These are phyloP conservation scores for Drosophila nikananu DNA, from an alignment of 1,140 invertebrate species.

Conservation along the genomic window DNA sequence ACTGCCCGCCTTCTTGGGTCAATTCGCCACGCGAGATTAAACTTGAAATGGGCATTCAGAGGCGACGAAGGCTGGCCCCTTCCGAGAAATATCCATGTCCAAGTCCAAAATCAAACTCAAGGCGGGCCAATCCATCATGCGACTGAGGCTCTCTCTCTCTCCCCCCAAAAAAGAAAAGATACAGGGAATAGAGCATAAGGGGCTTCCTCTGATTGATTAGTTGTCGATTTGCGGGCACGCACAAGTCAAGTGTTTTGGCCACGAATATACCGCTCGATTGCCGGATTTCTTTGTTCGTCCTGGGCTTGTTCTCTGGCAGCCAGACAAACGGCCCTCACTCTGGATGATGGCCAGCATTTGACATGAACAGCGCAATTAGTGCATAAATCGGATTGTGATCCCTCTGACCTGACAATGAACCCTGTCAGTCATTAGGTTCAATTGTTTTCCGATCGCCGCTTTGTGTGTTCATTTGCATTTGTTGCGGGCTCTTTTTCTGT, in stretches of 20 bases:
- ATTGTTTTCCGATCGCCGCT: constrained; percentile 46
- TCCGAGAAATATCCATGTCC: neutral
- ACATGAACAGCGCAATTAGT: constrained; percentile 67
- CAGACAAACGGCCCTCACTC: constrained; percentile 28
- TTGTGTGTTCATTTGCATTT: constrained; percentile 28
- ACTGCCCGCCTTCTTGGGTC: constrained; percentile 10
- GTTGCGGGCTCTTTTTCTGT: constrained; percentile 6
- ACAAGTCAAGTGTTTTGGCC: constrained; percentile 61
- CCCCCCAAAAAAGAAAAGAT: neutral
- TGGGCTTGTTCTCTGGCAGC: constrained; percentile 32
- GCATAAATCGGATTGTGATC: constrained; percentile 52
- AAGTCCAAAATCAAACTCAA: constrained; percentile 30
- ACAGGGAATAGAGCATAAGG: constrained; percentile 6
- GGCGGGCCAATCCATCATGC: constrained; percentile 43
- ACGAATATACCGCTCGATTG: constrained; percentile 38
- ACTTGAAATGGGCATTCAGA: constrained; percentile 44
- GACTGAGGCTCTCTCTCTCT: constrained; percentile 4
- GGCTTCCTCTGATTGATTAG: constrained; percentile 65
- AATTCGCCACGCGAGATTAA: constrained; percentile 54
- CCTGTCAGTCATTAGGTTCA: constrained; percentile 54
- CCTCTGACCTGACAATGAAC: constrained; percentile 40
- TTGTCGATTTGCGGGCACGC: constrained; percentile 56
- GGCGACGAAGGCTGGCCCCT: constrained; percentile 5
- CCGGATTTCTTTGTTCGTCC: constrained; percentile 42
- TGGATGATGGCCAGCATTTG: constrained; percentile 35